Conservation (phyloP, 2,888 invertebrate genomes). For the Thysanoteuthis rhombus region DNA sequence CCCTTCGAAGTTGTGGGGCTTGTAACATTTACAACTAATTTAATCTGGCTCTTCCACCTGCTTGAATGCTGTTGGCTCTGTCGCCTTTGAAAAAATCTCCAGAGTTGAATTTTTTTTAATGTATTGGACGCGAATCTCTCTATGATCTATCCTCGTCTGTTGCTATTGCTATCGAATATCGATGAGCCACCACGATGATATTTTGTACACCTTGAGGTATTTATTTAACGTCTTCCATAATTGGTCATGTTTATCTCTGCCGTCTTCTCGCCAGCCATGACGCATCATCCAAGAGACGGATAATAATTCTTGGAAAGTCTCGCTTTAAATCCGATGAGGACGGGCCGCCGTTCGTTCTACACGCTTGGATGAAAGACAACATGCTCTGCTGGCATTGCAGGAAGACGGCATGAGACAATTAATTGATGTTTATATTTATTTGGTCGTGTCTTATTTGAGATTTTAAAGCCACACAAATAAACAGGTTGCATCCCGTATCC, state of each 20-base stretch:
- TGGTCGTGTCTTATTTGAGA: background rate
- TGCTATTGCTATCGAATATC: background rate
- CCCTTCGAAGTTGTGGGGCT: no score
- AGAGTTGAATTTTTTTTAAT: no score
- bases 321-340: background rate
- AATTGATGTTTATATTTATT: background rate
- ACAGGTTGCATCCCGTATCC: background rate
- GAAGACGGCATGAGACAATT: background rate
- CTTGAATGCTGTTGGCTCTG: no score
- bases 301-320: background rate
- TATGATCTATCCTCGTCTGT: no score
- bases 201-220: background rate
- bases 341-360: background rate
- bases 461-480: background rate
- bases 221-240: background rate
- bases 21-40: no score
- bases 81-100: no score
- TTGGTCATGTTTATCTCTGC: background rate
- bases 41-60: no score
- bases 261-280: background rate
- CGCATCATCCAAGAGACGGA: background rate
- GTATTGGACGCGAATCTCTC: no score
- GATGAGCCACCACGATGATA: background rate
- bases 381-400: background rate
- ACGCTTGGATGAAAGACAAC: background rate